Conservation (phyloP, 2,797 vertebrate species). For the Myripristis murdjan region DNA sequence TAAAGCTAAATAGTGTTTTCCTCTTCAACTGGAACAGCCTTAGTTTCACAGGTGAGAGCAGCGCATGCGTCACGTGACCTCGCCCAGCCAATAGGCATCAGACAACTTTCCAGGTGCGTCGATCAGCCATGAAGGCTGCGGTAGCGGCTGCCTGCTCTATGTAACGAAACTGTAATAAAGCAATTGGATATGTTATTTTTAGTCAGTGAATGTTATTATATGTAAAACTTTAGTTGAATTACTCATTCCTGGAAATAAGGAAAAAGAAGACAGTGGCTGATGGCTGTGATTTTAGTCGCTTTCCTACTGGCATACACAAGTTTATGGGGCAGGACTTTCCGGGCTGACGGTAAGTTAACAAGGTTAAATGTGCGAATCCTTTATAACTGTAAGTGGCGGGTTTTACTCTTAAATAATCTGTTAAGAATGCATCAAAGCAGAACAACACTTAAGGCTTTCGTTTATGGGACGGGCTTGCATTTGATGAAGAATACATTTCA, state of each 20-base stretch:
- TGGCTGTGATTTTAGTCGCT: constrained; percentile 59
- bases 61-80: constrained; percentile 62
- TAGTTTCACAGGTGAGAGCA: constrained; percentile 5
- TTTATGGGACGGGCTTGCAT: too few species aligned
- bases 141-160: not conserved
- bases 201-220: constrained; percentile 30
- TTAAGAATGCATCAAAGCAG: not conserved
- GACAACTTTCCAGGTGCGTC: constrained; percentile 61
- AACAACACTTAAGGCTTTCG: not conserved
- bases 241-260: constrained; percentile 7
- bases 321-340: constrained; percentile 44
- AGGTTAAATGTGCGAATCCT: too few species aligned
- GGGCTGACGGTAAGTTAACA: constrained; percentile 64
- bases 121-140: constrained; percentile 2
- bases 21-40: too few species aligned
- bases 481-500: too few species aligned
- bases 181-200: not conserved
- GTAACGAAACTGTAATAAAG: constrained; percentile 22
- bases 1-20: too few species aligned
- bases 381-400: too few species aligned
- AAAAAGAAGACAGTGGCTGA: constrained; percentile 39
- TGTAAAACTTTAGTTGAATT: not conserved
- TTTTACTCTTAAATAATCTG: too few species aligned
- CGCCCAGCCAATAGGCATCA: constrained; percentile 48
- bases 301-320: constrained; percentile 46